Conservation (phyloP, 2,113 vertebrate genomes). For the Cheilinus undulatus region DNA sequence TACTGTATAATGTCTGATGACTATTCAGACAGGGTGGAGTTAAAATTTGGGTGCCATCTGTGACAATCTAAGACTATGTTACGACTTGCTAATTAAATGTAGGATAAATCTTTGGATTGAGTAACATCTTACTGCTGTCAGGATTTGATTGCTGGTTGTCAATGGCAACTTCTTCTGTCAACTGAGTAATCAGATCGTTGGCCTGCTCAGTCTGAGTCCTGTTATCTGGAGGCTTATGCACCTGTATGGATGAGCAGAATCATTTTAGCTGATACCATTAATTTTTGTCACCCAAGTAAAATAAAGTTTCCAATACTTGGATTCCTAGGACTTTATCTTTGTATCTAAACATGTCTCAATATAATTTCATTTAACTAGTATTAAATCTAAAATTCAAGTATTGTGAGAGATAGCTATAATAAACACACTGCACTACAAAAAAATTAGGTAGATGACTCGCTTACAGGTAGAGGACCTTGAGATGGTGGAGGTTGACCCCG, state of each 20-base stretch:
- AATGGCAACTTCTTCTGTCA: slow-evolving; percentile 91
- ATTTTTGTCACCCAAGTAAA: no score
- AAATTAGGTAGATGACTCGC: slow-evolving; percentile 59
- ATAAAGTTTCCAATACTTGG: no score
- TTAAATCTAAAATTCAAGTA: no score
- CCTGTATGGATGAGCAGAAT: slow-evolving; percentile 77
- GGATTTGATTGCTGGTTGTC: slow-evolving; percentile 80
- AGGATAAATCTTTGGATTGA: background rate
- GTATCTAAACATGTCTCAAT: no score
- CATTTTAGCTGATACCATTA: no score
- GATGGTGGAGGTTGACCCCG: slow-evolving; percentile 85
- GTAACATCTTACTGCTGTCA: slow-evolving; percentile 69
- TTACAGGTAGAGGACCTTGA: slow-evolving; percentile 85
- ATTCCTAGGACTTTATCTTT: no score
- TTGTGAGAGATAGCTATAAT: no score
- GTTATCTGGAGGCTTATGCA: slow-evolving; percentile 84
- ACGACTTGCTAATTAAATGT: background rate
- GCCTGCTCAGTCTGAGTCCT: slow-evolving; percentile 88
- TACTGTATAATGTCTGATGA: no score
- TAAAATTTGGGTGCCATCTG: no score
- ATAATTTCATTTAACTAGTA: no score
- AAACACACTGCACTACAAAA: background rate
- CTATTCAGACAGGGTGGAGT: no score
- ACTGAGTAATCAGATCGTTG: slow-evolving; percentile 89
- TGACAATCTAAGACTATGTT: background rate